Evolutionary conservation across 2,888 invertebrate species (phyloP), one percentile per base, ranked within the genome.

Genomic region (Hecatera dysodea): DNA sequence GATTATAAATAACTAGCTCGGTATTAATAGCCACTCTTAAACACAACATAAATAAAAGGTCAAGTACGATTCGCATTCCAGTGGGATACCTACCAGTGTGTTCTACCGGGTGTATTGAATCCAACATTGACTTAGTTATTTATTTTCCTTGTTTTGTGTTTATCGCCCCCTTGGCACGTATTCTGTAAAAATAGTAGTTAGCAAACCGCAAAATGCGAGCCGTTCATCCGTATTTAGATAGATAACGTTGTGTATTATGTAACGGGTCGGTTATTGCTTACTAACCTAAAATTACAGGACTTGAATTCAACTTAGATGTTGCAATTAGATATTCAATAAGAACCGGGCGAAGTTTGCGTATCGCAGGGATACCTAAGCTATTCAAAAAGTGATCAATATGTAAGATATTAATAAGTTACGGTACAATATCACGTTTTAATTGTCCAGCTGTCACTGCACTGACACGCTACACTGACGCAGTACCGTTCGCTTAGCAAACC

Each of bases 111-210:
- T 57, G 24, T 36, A 60, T 27, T 67, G 52, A 46, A 67, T 33
- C 46, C 46, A 56, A 44, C 56, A 36, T 68, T 52, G 44, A 36
- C 42, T 42, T 60, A 75, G 27, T 70, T 56, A 56, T 52, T 48
- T 53, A 62, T 80, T 82, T 80, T 83, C 83, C 83, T 82, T 69
- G 62, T 81, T 74, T 48, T 64, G 60, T 50, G 36, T 71, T 80
- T 73, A 80, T 72, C 46, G 60, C 60, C 48, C 46, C 69, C 62
- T 69, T 75, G 63, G 57, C 65, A 53, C 44, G 42, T 63, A 71
- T 69, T 72, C 29, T 69, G 56, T 68, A 78, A 68, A 67, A 84
- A 70, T 67, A 68, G 80, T 68, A 59, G 72, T 71, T 63, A 70
- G 52, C 64, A 63, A 69, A 72, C 72, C 62, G 61, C 61, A 73